Conservation (phyloP, 2,797 vertebrate species). For the Falco concolor region DNA sequence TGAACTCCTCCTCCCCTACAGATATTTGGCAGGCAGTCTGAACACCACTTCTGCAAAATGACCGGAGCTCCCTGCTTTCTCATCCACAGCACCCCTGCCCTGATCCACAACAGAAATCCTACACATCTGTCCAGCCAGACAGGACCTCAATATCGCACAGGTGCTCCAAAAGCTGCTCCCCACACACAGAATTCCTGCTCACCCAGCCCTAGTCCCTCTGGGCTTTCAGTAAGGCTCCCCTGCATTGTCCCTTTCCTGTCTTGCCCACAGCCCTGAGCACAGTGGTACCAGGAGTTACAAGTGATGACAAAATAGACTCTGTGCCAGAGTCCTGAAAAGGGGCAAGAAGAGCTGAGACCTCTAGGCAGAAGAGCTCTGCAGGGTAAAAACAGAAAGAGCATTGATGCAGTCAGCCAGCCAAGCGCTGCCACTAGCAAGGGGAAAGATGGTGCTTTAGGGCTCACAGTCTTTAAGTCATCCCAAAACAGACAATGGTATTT, state of each 20-base stretch:
- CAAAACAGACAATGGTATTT: background rate
- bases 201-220: background rate
- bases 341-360: background rate
- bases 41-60: background rate
- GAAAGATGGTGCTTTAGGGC: background rate
- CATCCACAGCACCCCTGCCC: background rate
- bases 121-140: background rate
- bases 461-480: background rate
- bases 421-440: background rate
- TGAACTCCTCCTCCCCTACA: background rate
- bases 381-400: background rate
- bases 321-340: background rate
- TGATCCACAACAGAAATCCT: background rate
- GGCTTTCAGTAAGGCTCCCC: background rate
- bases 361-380: background rate
- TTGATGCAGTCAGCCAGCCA: background rate
- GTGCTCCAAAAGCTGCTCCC: background rate
- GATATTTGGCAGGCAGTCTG: background rate
- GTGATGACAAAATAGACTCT: background rate
- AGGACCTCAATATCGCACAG: background rate
- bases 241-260: background rate
- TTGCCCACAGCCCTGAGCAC: background rate
- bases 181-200: background rate
- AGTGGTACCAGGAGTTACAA: background rate
- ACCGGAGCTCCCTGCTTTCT: background rate